Percentiles rank a stretch among this genome's conserved stretches.
Conservation (phyloP, 2,888 invertebrate species). For the Hetaerina titia region DNA sequence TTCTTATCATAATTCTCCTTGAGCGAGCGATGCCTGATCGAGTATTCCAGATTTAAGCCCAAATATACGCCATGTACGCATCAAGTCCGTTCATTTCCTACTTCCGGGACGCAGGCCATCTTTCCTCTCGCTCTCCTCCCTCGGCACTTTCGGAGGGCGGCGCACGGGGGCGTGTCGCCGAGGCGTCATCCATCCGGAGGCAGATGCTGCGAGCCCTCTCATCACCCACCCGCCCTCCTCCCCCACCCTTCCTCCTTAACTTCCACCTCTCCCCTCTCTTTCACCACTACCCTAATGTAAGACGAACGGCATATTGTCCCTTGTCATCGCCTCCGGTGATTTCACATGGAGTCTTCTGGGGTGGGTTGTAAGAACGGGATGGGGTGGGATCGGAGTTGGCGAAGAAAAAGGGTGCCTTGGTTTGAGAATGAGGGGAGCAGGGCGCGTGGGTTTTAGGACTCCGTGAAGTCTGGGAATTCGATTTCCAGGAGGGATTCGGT, state of each 20-base stretch:
- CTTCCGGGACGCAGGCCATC: not conserved
- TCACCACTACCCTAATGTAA: not conserved
- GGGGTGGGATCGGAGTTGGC: not conserved
- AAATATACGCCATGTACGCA: too few species aligned
- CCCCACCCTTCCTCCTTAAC: too few species aligned
- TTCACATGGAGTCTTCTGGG: not conserved
- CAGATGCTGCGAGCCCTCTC: conserved; percentile 19
- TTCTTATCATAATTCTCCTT: too few species aligned
- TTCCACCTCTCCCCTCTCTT: not conserved
- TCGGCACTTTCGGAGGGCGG: not conserved
- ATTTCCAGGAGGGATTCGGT: not conserved
- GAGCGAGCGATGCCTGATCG: too few species aligned
- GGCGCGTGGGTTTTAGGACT: not conserved
- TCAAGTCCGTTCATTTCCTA: not conserved
- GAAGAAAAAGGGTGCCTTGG: not conserved
- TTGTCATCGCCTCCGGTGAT: conserved; percentile 4
- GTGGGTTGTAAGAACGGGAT: not conserved
- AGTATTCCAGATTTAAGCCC: too few species aligned
- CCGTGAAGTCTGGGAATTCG: not conserved
- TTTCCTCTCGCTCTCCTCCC: not conserved
- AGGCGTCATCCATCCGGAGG: not conserved
- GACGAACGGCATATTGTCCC: conserved; percentile 8
- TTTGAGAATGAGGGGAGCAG: not conserved
- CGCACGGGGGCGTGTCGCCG: not conserved
- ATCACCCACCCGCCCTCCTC: not conserved